Evolutionary conservation across 2,888 invertebrate species (phyloP).

Genomic region (Calliphora vomitoria): DNA sequence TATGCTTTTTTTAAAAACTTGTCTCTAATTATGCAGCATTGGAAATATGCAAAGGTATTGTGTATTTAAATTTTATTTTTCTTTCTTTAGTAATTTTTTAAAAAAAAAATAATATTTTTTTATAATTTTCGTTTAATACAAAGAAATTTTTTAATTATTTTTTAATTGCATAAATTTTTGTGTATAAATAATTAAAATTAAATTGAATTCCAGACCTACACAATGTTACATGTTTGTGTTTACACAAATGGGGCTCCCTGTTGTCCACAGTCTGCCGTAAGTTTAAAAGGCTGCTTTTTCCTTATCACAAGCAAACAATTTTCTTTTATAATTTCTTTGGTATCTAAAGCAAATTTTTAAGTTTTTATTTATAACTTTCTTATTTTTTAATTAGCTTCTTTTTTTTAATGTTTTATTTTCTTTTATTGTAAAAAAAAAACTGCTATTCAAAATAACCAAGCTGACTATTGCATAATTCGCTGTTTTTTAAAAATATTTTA

Average conservation of each 20-base stretch:
- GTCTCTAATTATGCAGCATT: conserved; percentile 81
- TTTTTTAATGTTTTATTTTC: neutral
- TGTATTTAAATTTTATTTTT: conserved; percentile 11
- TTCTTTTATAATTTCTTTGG: conserved; percentile 50
- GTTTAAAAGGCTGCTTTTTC: conserved; percentile 81
- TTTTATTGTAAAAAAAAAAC: neutral
- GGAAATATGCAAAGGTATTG: conserved; percentile 84
- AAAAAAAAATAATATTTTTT: neutral
- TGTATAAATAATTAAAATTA: conserved; percentile 49
- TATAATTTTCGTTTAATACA: neutral
- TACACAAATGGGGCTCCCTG: conserved; percentile 93
- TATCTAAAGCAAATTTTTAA: conserved; percentile 42
- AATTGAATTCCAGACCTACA: conserved; percentile 91
- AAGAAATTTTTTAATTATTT: conserved; percentile 22
- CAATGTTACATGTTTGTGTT: conserved; percentile 95
- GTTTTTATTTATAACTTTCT: neutral
- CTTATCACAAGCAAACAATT: conserved; percentile 32
- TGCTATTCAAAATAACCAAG: neutral
- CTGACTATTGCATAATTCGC: neutral
- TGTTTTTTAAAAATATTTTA: too few species aligned
- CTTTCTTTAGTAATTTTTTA: conserved; percentile 34
- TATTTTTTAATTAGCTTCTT: neutral
- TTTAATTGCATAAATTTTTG: conserved; percentile 55
- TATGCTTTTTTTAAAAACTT: conserved; percentile 21
- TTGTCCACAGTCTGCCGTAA: conserved; percentile 91